Evolutionary conservation across 64 coral and sea anemone genomes (phyloP), one percentile per base, ranked within the genome.

Genomic region (Pocillopora damicornis): DNA sequence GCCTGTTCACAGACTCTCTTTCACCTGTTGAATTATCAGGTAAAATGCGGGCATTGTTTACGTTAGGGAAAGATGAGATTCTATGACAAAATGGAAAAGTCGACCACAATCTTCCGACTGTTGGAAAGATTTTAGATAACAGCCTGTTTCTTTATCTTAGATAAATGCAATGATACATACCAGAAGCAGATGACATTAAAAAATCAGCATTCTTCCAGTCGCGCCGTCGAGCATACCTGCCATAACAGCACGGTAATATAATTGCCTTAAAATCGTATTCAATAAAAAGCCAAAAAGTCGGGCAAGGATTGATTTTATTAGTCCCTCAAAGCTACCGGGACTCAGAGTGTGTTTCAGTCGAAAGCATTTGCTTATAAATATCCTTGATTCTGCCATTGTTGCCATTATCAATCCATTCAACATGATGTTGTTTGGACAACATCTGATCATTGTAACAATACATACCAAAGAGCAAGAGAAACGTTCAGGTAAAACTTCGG

Each of bases 391-490:
- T 51, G 42, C 42, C 42, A 51, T 51, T 51, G 7, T 51, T 51
- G 42, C 42, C 38, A 36, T 36, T 76, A 76, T 76, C 13, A 36
- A 51, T 36, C 75, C 38, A 76, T 15, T n/a, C n/a, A 17, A 3
- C 12, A 2, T n/a, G 12, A 2, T n/a, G 12, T 13, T 36, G 13
- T 76, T 14, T 5, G n/a, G 12, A 9, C 75, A 76, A 35, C 26
- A 51, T 17, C 13, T 36, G 18, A 45, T 37, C 2, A 10, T 0
- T 45, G 15, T 18, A 79, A 13, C 30, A 38, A 74, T 2, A 92
- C 91, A 13, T 75, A 99, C 97, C 97, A 99, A 58, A 95, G 77
- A 7, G 93, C 90, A 16, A 99, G 83, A 34, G 89, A 99, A 11
- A 93, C 93, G 45, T 93, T 93, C 13, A 95, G 89, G 34, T 99